phyloP scores from a whole-genome alignment of 2,797 vertebrate genomes.

The Catharus ustulatus region DNA sequence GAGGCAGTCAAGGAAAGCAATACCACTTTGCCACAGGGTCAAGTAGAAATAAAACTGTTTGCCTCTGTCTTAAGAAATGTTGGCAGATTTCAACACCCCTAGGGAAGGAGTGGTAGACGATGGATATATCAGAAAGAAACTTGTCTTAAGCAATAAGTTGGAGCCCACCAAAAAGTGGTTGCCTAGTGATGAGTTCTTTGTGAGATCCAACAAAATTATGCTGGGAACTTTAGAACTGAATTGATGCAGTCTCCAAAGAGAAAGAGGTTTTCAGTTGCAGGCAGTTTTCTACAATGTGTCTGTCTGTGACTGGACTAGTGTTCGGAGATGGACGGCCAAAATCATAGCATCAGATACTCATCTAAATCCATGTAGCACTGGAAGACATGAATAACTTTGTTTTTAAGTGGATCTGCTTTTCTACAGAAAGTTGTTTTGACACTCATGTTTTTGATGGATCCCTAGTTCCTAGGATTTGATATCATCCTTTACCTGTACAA shows the following conservation, averaged over 20 bases:
- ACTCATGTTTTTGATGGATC: neutral
- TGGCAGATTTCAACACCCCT: conserved; percentile 4
- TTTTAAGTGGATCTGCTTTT: neutral
- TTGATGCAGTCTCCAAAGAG: neutral
- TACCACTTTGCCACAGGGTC: neutral
- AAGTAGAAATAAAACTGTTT: conserved; percentile 46
- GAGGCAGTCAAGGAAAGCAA: conserved; percentile 20
- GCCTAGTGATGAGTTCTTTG: conserved; percentile 22
- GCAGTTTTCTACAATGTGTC: neutral
- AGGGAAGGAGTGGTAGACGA: conserved; percentile 16
- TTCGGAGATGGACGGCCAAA: neutral
- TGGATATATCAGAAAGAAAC: conserved; percentile 16
- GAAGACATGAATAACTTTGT: neutral
- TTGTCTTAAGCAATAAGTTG: conserved; percentile 37
- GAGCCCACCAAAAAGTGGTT: conserved; percentile 38
- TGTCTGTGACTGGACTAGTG: neutral
- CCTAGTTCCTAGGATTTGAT: neutral
- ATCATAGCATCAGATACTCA: neutral
- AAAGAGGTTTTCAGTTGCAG: neutral
- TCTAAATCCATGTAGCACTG: neutral
- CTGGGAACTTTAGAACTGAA: neutral
- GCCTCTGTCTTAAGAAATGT: conserved; percentile 27
- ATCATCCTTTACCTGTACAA: neutral
- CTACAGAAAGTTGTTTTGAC: neutral
- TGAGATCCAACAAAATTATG: neutral